Evolutionary conservation across 2,888 invertebrate species (phyloP), one percentile per base, ranked within the genome.

Genomic region (Hedya salicella): DNA sequence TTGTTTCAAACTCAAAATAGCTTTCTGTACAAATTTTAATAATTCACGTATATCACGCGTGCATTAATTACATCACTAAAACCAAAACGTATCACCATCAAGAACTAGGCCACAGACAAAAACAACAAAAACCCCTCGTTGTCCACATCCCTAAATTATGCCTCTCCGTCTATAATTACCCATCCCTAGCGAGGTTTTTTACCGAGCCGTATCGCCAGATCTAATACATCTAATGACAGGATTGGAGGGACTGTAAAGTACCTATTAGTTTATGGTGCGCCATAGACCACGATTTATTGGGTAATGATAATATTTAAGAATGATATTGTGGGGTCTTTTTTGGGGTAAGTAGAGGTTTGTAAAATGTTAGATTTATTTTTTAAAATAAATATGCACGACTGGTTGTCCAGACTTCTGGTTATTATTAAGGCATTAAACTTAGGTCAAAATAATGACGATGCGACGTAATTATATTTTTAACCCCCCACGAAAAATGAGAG

Each of bases 191-290:
- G 64, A 44, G 70, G 67, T 70, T 73, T 73, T 73, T 73, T 73
- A 72, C 68, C 67, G 62, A 53, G 62, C 62, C 61, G 74, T 79
- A 84, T 83, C 82, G 78, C 79, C 87, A 87, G 85, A 89, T 88
- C 89, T 88, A 87, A 88, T 87, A 86, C 79, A 80, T 79, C 83
- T 88, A 89, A 89, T 88, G 87, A 88, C 77, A 78, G 88, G 80
- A 83, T 83, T 80, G 78, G 82, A 74, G 75, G 78, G 75, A 71
- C 76, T 76, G 73, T 78, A 80, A 80, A 81, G 82, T 79, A 76
- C 77, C 85, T 85, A 82, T 85, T 83, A 81, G 73, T 71, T 73
- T 75, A 74, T 72, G 71, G 75, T 68, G 61, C 67, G 56, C 64
- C 69, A 67, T 69, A 69, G 64, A 67, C 53, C 64, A 69, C 69